Base-by-base conservation (phyloP, 92 coral and sea anemone genomes). In the Diadumene lineata region DNA sequence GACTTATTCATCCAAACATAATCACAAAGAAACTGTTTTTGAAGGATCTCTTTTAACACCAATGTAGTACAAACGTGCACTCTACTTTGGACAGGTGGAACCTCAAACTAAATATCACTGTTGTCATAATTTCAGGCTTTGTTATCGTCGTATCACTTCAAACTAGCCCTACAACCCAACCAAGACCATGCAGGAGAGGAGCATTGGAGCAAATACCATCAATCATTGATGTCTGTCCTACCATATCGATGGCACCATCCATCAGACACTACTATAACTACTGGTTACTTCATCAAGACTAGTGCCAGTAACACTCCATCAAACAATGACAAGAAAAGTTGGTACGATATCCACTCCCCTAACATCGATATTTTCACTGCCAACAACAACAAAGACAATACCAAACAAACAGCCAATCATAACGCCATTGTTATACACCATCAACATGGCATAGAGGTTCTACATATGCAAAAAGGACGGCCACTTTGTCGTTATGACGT, bases 161-260 rank as follows among this genome's bases (percentile, higher is more conserved):
- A 94, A 84, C 87, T 94, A 25, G 94, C 97, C 30, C 79, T 94
- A 9, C 87, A 81, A 38, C 81, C 91, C 38, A 86, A 90, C 73
- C 84, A 85, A 70, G 79, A 92, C 50, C 98, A 94, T 64, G 72
- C 64, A 11, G 97, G 92, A 28, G 98, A 94, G 44, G 91, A 84
- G 10, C 97, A 88, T 68, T 94, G 97, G 98, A 79, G 85, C 27
- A 85, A 81, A 27, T 91, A 83, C 91, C 80, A 83, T 18, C 79
- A 33, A 19, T 92, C 98, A 23, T 84, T 91, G n/a, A 69, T 81
- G 25, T 63, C 82, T 1, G 50, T 74, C 21, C 84, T 94, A 23
- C 98, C 98, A 0, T 87, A 82, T 72, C 68, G 94, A 57, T 89
- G 93, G 97, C 74, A 76, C 34, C 97, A 94, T 77, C 87, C 89